phyloP scores from a whole-genome alignment of 2,797 vertebrate species.

The Neomorphus geoffroyi region DNA sequence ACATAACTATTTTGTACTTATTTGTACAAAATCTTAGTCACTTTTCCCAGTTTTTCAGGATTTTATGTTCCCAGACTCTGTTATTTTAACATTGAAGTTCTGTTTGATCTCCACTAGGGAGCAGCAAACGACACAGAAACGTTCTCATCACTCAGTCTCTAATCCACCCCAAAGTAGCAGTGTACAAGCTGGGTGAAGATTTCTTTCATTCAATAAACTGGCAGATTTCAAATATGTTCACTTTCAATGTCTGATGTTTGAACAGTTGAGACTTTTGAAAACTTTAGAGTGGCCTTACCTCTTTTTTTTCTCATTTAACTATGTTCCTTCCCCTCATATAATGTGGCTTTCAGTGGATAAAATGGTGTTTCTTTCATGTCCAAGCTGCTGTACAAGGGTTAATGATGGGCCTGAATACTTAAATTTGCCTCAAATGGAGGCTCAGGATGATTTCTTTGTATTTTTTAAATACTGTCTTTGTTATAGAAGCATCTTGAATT shows the following conservation, averaged over 20 bases:
- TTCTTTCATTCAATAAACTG: neutral
- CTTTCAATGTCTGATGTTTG: neutral
- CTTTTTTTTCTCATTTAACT: neutral
- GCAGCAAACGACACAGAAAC: conserved; percentile 70
- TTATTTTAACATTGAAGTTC: neutral
- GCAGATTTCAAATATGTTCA: neutral
- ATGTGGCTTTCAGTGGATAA: neutral
- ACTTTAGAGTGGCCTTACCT: neutral
- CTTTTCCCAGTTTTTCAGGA: neutral
- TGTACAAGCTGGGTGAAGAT: neutral
- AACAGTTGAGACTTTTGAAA: neutral
- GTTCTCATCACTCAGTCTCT: neutral
- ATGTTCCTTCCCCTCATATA: neutral
- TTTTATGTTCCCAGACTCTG: neutral
- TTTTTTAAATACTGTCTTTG: neutral
- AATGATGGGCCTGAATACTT: neutral
- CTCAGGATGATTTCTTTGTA: neutral
- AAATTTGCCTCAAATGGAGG: neutral
- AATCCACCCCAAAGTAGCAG: neutral
- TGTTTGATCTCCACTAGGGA: conserved; percentile 54
- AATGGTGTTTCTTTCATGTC: neutral
- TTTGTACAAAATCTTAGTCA: too few species aligned
- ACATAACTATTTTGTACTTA: too few species aligned
- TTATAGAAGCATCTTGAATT: neutral
- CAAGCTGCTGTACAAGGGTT: neutral